A percentile compares a stretch with the other conserved stretches of the same genome.
These are phyloP conservation scores for Cephus pygmeus DNA, from an alignment of 2,888 invertebrate species.

Conservation along the genomic window DNA sequence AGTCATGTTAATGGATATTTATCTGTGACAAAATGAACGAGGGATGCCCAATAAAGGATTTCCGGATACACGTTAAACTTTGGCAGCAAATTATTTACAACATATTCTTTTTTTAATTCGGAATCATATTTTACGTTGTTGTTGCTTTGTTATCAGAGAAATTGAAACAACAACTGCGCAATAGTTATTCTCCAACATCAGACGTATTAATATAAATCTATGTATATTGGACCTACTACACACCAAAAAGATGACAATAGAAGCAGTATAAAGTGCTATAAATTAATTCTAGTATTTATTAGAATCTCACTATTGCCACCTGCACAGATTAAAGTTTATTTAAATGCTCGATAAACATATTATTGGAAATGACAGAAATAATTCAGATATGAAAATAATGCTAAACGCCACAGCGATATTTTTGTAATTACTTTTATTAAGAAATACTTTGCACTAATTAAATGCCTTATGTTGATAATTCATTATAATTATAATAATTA, in stretches of 20 bases:
- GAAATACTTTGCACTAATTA: constrained; percentile 67
- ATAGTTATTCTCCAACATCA: neutral
- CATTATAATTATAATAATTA: constrained; percentile 64
- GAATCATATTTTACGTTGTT: neutral
- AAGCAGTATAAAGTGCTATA: neutral
- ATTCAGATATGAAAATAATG: neutral
- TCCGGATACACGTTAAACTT: neutral
- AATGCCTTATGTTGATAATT: constrained; percentile 65
- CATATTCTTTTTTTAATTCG: neutral
- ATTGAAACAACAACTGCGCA: neutral
- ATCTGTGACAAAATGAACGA: neutral
- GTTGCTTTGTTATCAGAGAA: neutral
- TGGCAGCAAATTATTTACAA: neutral
- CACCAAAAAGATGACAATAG: neutral
- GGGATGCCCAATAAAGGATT: neutral
- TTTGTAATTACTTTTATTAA: constrained; percentile 58
- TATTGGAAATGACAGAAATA: neutral
- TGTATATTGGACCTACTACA: neutral
- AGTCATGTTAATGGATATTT: neutral
- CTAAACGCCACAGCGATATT: constrained; percentile 6
- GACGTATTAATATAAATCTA: neutral
- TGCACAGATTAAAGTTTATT: neutral
- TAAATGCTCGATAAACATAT: neutral
- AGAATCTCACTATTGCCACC: too few species aligned
- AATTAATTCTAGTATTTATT: too few species aligned